Percentiles rank a stretch among this genome's conserved stretches.
Conservation (phyloP, 2,113 vertebrate species). For the Clarias magur region DNA sequence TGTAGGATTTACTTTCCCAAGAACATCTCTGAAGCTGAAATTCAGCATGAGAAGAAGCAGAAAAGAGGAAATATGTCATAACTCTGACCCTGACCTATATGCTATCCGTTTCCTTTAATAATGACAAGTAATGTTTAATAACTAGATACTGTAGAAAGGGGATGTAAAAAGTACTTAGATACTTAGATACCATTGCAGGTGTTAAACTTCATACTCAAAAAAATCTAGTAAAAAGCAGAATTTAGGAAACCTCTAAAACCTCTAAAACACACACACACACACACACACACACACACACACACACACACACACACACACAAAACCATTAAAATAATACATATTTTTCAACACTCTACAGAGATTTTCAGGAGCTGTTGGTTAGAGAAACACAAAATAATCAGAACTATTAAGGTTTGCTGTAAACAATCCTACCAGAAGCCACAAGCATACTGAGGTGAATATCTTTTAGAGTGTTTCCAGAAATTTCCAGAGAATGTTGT, state of each 20-base stretch:
- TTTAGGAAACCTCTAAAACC: neutral
- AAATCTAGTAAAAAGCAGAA: neutral
- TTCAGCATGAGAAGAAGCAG: neutral
- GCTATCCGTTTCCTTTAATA: neutral
- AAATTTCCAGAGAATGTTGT: neutral
- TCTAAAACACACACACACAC: too few relatives aligned
- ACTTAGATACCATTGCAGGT: neutral
- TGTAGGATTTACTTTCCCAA: neutral
- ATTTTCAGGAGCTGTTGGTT: neutral
- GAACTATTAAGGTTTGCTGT: neutral
- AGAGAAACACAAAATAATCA: neutral
- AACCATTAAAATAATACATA: neutral
- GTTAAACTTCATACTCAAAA: neutral
- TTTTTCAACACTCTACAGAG: neutral
- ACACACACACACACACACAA: neutral
- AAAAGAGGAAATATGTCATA: neutral
- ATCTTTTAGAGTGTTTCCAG: neutral
- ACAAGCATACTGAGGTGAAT: neutral
- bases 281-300: too few relatives aligned
- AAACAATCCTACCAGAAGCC: neutral
- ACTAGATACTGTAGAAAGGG: neutral
- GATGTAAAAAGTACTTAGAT: too few relatives aligned
- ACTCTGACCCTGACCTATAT: neutral
- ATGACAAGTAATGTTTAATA: neutral
- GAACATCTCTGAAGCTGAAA: neutral